phyloP scores from a whole-genome alignment of 1,140 invertebrate species.

The Drusus annulatus region DNA sequence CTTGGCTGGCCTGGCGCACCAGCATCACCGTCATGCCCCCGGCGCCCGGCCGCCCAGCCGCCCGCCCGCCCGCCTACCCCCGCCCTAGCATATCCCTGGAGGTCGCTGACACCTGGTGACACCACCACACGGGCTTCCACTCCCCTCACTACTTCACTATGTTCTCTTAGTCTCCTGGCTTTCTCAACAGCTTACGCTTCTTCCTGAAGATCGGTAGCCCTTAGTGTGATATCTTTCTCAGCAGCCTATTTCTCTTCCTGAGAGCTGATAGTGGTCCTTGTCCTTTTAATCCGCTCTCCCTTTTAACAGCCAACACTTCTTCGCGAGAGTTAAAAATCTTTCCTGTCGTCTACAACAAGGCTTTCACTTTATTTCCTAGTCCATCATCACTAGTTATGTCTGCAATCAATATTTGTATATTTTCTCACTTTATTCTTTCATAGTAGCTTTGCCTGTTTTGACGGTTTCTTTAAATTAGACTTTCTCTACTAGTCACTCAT shows the following conservation, averaged over 20 bases:
- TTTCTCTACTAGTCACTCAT: too few species aligned
- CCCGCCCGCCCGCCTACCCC: constrained; percentile 16
- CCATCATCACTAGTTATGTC: too few species aligned
- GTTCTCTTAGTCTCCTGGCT: neutral
- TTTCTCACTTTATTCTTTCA: too few species aligned
- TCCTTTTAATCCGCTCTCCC: neutral
- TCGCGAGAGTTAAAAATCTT: neutral
- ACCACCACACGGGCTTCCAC: neutral
- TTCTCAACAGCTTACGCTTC: neutral
- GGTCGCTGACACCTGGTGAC: neutral
- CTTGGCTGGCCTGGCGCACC: constrained; percentile 51
- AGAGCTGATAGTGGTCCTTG: neutral
- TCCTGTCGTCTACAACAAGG: too few species aligned
- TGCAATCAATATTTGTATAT: too few species aligned
- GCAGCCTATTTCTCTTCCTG: neutral
- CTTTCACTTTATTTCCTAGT: too few species aligned
- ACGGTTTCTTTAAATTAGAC: too few species aligned
- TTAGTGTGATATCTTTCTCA: neutral
- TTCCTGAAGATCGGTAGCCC: neutral
- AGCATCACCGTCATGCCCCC: constrained; percentile 56
- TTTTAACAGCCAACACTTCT: neutral
- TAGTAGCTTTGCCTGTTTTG: too few species aligned
- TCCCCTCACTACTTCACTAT: neutral
- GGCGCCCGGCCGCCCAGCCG: constrained; percentile 14
- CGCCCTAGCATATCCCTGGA: neutral